Evolutionary conservation across 2,113 vertebrate species (phyloP).

Genomic region (Cacatua alba): DNA sequence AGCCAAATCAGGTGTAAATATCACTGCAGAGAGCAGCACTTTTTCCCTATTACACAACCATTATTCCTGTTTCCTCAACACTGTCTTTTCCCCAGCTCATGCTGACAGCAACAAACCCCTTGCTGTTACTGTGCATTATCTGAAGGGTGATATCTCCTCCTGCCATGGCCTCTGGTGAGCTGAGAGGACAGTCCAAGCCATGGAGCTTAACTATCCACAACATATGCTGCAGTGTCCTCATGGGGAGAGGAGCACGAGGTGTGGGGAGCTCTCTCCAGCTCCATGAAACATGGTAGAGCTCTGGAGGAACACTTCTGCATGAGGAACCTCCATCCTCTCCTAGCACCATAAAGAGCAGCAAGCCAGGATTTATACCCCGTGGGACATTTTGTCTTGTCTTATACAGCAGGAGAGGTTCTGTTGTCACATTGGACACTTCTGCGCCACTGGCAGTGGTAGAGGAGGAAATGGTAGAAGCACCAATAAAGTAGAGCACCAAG

Average conservation of each 20-base stretch:
- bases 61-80: slow-evolving; percentile 39
- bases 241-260: rapidly evolving
- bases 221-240: background rate
- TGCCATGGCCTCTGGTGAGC: background rate
- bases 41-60: slow-evolving; percentile 53
- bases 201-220: background rate
- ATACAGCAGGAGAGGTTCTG: background rate
- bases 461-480: background rate
- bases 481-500: background rate
- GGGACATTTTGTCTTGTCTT: background rate
- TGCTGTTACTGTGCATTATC: background rate
- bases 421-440: background rate
- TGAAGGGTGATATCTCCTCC: background rate
- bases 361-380: background rate
- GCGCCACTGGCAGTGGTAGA: background rate
- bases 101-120: background rate
- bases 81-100: background rate
- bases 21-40: slow-evolving; percentile 41
- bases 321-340: background rate
- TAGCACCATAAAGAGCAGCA: background rate
- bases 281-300: background rate
- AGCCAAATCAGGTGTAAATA: slow-evolving; percentile 67
- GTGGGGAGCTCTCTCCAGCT: background rate
- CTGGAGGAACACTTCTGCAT: rapidly evolving
- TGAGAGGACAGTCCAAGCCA: background rate